A percentile compares a stretch with the other conserved stretches of the same genome.
phyloP scores from a whole-genome alignment of 1,140 invertebrate genomes.

The Ips nitidus region DNA sequence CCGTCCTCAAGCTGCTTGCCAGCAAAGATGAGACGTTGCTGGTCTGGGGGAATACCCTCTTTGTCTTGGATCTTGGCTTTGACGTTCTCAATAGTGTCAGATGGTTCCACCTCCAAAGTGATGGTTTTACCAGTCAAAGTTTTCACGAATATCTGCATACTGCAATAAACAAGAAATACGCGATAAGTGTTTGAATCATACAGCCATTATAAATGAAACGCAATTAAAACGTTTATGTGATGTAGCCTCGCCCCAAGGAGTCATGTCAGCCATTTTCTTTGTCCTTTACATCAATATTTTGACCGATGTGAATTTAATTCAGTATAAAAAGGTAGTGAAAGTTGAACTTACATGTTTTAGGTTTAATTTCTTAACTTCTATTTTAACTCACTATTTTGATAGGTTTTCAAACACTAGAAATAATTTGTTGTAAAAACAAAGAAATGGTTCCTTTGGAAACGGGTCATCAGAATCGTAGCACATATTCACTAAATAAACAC shows the following conservation, averaged over 20 bases:
- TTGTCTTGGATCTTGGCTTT: slow-evolving; percentile 92
- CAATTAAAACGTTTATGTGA: slow-evolving; percentile 40
- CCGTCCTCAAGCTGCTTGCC: slow-evolving; percentile 96
- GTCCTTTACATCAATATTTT: neutral
- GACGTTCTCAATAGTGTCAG: slow-evolving; percentile 93
- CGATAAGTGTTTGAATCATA: neutral
- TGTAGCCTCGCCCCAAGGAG: slow-evolving; percentile 56
- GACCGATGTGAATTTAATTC: too few relatives aligned
- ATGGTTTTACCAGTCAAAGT: slow-evolving; percentile 94
- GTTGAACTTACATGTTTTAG: too few relatives aligned
- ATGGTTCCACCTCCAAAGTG: slow-evolving; percentile 89
- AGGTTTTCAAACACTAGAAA: slow-evolving; percentile 18
- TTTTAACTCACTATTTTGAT: neutral
- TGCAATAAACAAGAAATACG: slow-evolving; percentile 30
- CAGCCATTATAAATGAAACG: too few relatives aligned
- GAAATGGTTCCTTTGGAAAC: slow-evolving; percentile 23
- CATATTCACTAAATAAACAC: neutral
- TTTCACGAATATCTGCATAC: slow-evolving; percentile 94
- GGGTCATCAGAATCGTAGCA: too few relatives aligned
- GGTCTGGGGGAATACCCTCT: slow-evolving; percentile 88
- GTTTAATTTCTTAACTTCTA: too few relatives aligned
- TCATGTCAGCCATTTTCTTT: slow-evolving; percentile 2
- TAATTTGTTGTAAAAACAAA: slow-evolving; percentile 51
- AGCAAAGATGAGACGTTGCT: slow-evolving; percentile 87
- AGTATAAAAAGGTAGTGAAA: too few relatives aligned